These are phyloP conservation scores for Takifugu flavidus DNA, from an alignment of 2,113 vertebrate genomes.

Conservation along the genomic window DNA sequence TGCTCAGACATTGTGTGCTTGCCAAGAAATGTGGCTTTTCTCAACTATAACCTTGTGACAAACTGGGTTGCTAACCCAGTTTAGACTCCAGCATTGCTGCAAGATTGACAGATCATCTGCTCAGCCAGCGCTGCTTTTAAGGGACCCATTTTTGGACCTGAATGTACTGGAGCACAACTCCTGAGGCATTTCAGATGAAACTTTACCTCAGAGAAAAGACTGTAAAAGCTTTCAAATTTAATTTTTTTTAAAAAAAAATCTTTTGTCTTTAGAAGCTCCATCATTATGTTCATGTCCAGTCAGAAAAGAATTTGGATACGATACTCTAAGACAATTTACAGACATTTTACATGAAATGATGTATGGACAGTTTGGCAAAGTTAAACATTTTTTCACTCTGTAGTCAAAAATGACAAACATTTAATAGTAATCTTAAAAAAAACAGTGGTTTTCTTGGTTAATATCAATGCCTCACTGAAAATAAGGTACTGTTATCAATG, in stretches of 20 bases:
- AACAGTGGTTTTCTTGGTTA: slow-evolving; percentile 44
- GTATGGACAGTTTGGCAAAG: slow-evolving; percentile 52
- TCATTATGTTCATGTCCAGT: not conserved
- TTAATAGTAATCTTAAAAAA: slow-evolving; percentile 46
- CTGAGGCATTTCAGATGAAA: slow-evolving; percentile 59
- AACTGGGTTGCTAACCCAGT: slow-evolving; percentile 46
- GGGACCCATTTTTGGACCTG: slow-evolving; percentile 35
- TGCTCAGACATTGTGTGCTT: slow-evolving; percentile 70
- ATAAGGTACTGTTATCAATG: slow-evolving; percentile 49
- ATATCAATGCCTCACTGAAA: slow-evolving; percentile 52
- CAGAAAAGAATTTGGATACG: not conserved
- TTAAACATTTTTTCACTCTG: slow-evolving; percentile 30
- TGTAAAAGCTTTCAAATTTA: slow-evolving; percentile 70
- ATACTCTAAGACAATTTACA: not conserved
- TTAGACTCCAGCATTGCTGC: slow-evolving; percentile 42
- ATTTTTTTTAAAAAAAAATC: slow-evolving; percentile 48
- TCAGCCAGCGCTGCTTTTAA: slow-evolving; percentile 24
- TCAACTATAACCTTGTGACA: slow-evolving; percentile 67
- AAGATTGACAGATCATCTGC: slow-evolving; percentile 35
- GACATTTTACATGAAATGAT: slow-evolving; percentile 42
- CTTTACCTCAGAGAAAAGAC: slow-evolving; percentile 69
- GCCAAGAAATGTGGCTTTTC: slow-evolving; percentile 84
- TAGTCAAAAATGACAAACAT: slow-evolving; percentile 51
- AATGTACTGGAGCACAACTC: slow-evolving; percentile 40
- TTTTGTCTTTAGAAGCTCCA: not conserved